Conservation (phyloP, 2,797 vertebrate species). For the Staurois parvus region DNA sequence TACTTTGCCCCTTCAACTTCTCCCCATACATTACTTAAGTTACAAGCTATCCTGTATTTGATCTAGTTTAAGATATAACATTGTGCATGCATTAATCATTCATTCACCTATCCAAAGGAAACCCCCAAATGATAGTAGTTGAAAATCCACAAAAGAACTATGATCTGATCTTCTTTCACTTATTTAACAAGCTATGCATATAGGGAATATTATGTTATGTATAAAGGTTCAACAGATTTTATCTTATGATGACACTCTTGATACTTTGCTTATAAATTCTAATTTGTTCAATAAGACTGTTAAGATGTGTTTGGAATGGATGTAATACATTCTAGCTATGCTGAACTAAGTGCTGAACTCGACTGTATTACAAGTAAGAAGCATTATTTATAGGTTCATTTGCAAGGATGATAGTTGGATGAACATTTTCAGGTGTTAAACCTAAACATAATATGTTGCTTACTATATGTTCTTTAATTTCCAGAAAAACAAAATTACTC, state of each 20-base stretch:
- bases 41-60: slow-evolving; percentile 43
- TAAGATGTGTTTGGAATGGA: slow-evolving; percentile 20
- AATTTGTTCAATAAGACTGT: slow-evolving; percentile 37
- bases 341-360: slow-evolving; percentile 22
- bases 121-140: slow-evolving; percentile 34
- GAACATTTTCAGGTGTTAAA: neutral
- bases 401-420: slow-evolving; percentile 5
- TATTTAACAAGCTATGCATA: slow-evolving; percentile 30
- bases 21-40: slow-evolving; percentile 45
- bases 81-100: slow-evolving; percentile 34
- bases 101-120: slow-evolving; percentile 27
- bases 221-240: slow-evolving; percentile 45
- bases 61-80: slow-evolving; percentile 31
- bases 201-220: slow-evolving; percentile 34
- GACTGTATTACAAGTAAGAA: slow-evolving; percentile 2
- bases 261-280: slow-evolving; percentile 38
- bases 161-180: slow-evolving; percentile 33
- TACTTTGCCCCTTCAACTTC: slow-evolving; percentile 33
- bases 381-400: slow-evolving; percentile 32
- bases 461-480: neutral
- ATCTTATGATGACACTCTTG: slow-evolving; percentile 38
- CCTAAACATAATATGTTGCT: neutral
- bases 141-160: slow-evolving; percentile 35
- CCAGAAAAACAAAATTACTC: neutral
- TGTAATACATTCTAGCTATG: slow-evolving; percentile 11